These are phyloP conservation scores for Cetonia aurata DNA, from an alignment of 2,888 invertebrate genomes.

Conservation along the genomic window DNA sequence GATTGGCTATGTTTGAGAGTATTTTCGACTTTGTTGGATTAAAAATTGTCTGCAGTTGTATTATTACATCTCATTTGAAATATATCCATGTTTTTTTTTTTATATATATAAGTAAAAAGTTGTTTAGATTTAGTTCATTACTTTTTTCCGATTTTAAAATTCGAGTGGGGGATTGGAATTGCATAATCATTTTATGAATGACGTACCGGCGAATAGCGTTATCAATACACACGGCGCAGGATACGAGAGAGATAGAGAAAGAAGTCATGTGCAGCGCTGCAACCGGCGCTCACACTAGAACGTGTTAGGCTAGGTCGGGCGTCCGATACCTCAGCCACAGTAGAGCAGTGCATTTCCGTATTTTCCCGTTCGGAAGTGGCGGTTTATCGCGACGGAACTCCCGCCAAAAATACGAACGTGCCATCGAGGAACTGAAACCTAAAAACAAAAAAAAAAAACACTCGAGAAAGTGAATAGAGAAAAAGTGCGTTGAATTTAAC, in stretches of 20 bases:
- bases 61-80: too few relatives aligned
- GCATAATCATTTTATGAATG: constrained; percentile 41
- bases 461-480: background rate
- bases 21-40: too few relatives aligned
- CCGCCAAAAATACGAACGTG: constrained; percentile 54
- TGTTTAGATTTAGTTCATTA: too few relatives aligned
- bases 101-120: too few relatives aligned
- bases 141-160: too few relatives aligned
- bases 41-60: too few relatives aligned
- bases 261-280: constrained; percentile 60
- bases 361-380: constrained; percentile 46
- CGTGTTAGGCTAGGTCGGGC: constrained; percentile 68
- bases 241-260: constrained; percentile 51
- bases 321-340: constrained; percentile 60
- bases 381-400: constrained; percentile 47
- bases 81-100: too few relatives aligned
- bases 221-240: constrained; percentile 48
- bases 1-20: background rate
- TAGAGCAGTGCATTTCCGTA: constrained; percentile 61
- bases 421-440: background rate
- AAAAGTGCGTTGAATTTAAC: constrained; percentile 13
- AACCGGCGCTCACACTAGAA: constrained; percentile 63
- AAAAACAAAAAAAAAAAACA: constrained; percentile 10
- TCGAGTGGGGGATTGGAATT: constrained; percentile 14
- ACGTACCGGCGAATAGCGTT: constrained; percentile 38